Percentiles rank a stretch among this genome's conserved stretches.
These are phyloP conservation scores for Scolopax mira DNA, from an alignment of 2,113 vertebrate genomes.

Conservation along the genomic window DNA sequence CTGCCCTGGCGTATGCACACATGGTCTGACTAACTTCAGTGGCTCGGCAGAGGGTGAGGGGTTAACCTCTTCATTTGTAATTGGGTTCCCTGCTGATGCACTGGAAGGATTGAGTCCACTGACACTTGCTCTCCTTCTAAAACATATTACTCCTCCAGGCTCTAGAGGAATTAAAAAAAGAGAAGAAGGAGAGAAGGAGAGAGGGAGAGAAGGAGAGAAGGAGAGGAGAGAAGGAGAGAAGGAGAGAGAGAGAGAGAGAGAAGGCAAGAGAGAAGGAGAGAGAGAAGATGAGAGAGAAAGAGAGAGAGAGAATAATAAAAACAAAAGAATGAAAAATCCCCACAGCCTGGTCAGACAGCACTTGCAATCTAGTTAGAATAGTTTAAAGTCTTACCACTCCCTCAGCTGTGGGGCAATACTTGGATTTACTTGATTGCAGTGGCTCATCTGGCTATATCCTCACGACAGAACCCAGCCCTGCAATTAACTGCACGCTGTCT, in stretches of 20 bases:
- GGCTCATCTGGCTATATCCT: neutral
- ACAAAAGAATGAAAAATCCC: neutral
- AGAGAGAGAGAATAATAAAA: neutral
- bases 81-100: neutral
- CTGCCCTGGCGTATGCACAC: neutral
- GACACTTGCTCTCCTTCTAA: conserved; percentile 40
- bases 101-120: conserved; percentile 12
- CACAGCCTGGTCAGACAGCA: neutral
- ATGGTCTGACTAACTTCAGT: neutral
- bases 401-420: neutral
- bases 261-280: too few species aligned
- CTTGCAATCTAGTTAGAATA: neutral
- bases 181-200: neutral
- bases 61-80: conserved; percentile 28
- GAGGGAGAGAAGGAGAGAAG: too few species aligned
- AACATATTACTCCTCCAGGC: conserved; percentile 6
- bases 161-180: neutral
- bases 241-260: too few species aligned
- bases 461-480: neutral
- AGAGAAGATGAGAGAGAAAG: too few species aligned
- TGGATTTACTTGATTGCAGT: neutral
- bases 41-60: neutral
- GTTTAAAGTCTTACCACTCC: neutral
- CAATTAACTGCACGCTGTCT: neutral
- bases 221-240: too few species aligned